Evolutionary conservation across 2,797 vertebrate genomes (phyloP).

Genomic region (Girardinus metallicus): DNA sequence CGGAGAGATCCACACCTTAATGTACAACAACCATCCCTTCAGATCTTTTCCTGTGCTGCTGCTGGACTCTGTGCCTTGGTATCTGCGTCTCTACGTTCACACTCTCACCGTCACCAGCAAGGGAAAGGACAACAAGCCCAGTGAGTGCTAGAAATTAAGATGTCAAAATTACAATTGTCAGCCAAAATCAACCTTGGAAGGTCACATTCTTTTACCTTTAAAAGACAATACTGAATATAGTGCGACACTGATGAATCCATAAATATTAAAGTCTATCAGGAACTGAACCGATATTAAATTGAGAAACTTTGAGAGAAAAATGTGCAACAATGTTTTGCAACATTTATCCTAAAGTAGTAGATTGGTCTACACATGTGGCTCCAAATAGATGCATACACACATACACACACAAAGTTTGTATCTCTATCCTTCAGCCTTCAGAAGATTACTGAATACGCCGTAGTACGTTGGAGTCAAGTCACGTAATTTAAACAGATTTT

Average conservation of each 20-base stretch:
- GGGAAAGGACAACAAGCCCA: slow-evolving; percentile 93
- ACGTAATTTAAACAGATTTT: too few species aligned
- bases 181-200: not conserved
- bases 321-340: not conserved
- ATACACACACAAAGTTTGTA: not conserved
- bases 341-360: not conserved
- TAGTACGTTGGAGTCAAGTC: too few species aligned
- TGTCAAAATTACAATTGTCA: slow-evolving; percentile 12
- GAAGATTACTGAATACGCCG: not conserved
- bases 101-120: slow-evolving; percentile 93
- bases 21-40: slow-evolving; percentile 94
- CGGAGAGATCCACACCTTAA: slow-evolving; percentile 91
- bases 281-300: not conserved
- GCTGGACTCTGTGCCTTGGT: slow-evolving; percentile 95
- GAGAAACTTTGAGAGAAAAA: not conserved
- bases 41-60: slow-evolving; percentile 93
- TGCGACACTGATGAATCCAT: not conserved
- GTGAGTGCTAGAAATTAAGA: slow-evolving; percentile 78
- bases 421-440: not conserved
- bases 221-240: not conserved
- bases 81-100: slow-evolving; percentile 94
- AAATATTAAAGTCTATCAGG: not conserved
- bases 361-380: not conserved
- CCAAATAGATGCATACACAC: not conserved
- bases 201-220: not conserved